A percentile compares a stretch with the other conserved stretches of the same genome.
Evolutionary conservation across 2,113 vertebrate species (phyloP).

Genomic region (Xiphophorus hellerii): DNA sequence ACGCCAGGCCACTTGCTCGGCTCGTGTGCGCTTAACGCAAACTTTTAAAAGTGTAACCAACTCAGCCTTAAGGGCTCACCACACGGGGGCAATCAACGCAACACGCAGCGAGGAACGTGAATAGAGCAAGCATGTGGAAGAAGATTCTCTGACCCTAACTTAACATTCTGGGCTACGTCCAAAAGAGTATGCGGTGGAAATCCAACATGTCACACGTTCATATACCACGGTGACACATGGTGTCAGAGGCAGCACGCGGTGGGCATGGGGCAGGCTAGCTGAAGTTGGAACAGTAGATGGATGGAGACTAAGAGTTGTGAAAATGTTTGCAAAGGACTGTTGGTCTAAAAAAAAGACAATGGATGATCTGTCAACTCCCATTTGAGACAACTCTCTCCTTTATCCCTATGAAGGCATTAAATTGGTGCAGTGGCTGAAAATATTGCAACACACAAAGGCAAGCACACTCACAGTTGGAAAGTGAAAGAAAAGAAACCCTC

Average conservation of each 20-base stretch:
- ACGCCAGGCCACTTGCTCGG: too few relatives aligned
- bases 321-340: not conserved
- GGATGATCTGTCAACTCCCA: not conserved
- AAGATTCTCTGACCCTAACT: not conserved
- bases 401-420: conserved; percentile 3
- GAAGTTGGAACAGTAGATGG: not conserved
- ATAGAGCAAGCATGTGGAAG: not conserved
- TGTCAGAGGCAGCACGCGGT: not conserved
- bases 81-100: too few relatives aligned
- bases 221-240: not conserved
- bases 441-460: conserved; percentile 11
- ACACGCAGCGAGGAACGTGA: not conserved
- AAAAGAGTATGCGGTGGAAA: not conserved
- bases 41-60: too few relatives aligned
- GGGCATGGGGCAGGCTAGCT: not conserved
- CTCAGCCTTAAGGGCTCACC: too few relatives aligned
- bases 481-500: conserved; percentile 22
- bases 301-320: not conserved
- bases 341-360: not conserved
- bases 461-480: conserved; percentile 13
- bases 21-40: not conserved
- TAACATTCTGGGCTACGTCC: not conserved
- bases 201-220: not conserved
- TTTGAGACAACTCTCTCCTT: not conserved
- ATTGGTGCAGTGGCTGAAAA: conserved; percentile 11